Evolutionary conservation across 2,113 vertebrate species (phyloP).

Genomic region (Leucosticte australis): DNA sequence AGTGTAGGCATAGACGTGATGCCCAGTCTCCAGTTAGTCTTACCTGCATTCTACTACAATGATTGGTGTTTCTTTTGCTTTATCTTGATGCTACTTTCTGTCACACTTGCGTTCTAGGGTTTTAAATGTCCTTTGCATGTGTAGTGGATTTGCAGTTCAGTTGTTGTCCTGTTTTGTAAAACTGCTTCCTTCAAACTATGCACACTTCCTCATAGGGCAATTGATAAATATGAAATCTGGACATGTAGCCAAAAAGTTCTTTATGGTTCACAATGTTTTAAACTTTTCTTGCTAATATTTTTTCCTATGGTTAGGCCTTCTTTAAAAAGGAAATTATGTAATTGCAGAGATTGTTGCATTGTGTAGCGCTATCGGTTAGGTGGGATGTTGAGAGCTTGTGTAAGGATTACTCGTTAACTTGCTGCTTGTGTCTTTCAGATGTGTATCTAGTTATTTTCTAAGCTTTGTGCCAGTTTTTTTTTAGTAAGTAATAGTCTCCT

Average conservation of each 20-base stretch:
- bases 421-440: not conserved
- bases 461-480: not conserved
- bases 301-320: not conserved
- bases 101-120: not conserved
- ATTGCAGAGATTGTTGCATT: not conserved
- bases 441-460: not conserved
- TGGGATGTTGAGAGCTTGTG: not conserved
- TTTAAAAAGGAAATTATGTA: not conserved
- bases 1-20: not conserved
- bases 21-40: not conserved
- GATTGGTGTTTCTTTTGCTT: not conserved
- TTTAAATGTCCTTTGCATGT: not conserved
- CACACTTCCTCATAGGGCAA: rapidly evolving
- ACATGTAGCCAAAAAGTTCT: not conserved
- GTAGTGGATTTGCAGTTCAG: not conserved
- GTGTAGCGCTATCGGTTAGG: not conserved
- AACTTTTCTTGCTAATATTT: not conserved
- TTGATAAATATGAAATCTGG: not conserved
- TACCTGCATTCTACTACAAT: not conserved
- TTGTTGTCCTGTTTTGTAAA: not conserved
- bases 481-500: not conserved
- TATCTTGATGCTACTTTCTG: not conserved
- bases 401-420: not conserved
- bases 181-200: not conserved
- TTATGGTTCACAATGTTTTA: not conserved